Percentiles rank a stretch among this genome's conserved stretches.
These are phyloP conservation scores for Daptonema setosum DNA, from an alignment of 2,888 invertebrate genomes.

Conservation along the genomic window DNA sequence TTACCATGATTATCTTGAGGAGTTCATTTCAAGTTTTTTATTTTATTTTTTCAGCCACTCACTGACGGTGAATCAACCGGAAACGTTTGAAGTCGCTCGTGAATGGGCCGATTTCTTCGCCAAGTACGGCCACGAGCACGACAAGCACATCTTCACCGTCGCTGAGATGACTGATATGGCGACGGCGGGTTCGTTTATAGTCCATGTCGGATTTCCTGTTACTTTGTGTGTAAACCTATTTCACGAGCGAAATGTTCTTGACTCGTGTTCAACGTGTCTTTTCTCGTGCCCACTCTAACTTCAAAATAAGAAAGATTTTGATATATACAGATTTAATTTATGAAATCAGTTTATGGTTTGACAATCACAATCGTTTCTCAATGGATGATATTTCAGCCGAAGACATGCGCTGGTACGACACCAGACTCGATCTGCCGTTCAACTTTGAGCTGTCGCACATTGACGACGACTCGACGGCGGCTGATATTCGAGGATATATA, in stretches of 20 bases:
- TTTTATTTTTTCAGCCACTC: conserved; percentile 10
- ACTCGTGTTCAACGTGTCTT: too few relatives aligned
- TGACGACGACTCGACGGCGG: not conserved
- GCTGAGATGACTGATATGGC: not conserved
- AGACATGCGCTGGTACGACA: conserved; percentile 7
- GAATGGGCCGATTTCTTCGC: not conserved
- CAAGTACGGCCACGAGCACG: not conserved
- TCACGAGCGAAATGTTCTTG: too few relatives aligned
- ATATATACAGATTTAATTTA: too few relatives aligned
- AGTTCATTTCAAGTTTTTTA: not conserved
- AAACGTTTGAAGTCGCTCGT: not conserved
- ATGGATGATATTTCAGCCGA: too few relatives aligned
- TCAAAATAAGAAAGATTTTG: too few relatives aligned
- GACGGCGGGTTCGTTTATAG: not conserved
- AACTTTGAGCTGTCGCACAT: conserved; percentile 5
- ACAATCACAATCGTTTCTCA: too few relatives aligned
- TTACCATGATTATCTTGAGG: too few relatives aligned
- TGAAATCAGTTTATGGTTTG: too few relatives aligned
- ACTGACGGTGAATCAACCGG: not conserved
- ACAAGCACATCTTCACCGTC: conserved; percentile 2
- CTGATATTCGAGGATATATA: not conserved
- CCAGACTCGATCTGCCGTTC: conserved; percentile 10
- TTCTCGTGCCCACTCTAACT: too few relatives aligned
- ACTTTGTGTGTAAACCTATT: too few relatives aligned
- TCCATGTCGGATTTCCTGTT: too few relatives aligned